Conservation (phyloP, 2,113 vertebrate species). For the Protobothrops mucrosquamatus region DNA sequence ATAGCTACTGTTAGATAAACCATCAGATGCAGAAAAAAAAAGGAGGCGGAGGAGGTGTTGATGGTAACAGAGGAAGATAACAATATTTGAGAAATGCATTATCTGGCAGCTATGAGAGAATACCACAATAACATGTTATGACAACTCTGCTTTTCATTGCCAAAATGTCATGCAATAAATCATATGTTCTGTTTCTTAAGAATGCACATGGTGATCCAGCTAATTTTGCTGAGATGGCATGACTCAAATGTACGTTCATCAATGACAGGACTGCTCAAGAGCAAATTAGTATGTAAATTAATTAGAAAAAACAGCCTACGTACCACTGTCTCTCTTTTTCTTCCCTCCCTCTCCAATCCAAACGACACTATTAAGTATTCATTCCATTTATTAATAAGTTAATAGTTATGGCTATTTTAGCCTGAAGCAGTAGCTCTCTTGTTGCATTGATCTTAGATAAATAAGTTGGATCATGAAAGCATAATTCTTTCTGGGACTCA, state of each 20-base stretch:
- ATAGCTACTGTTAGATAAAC: slow-evolving; percentile 82
- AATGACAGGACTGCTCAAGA: not conserved
- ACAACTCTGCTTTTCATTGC: not conserved
- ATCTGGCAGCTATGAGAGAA: not conserved
- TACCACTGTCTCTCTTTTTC: not conserved
- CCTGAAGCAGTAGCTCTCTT: not conserved
- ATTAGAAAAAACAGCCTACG: not conserved
- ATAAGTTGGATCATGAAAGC: not conserved
- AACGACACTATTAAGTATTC: not conserved
- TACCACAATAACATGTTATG: accelerated
- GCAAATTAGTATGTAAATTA: not conserved
- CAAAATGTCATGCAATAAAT: slow-evolving; percentile 5
- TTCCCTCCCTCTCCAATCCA: not conserved
- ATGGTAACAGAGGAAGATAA: not conserved
- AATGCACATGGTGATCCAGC: not conserved
- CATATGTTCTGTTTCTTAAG: not conserved
- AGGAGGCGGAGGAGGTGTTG: not conserved
- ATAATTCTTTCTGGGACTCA: slow-evolving; percentile 23
- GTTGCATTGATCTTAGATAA: not conserved
- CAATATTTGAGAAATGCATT: not conserved
- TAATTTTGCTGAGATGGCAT: slow-evolving; percentile 16
- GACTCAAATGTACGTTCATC: not conserved
- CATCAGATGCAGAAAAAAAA: slow-evolving; percentile 24
- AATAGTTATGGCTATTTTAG: slow-evolving; percentile 1
- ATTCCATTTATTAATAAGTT: slow-evolving; percentile 4